Evolutionary conservation across 1,140 invertebrate genomes (phyloP).

Genomic region (Triops longicaudatus): DNA sequence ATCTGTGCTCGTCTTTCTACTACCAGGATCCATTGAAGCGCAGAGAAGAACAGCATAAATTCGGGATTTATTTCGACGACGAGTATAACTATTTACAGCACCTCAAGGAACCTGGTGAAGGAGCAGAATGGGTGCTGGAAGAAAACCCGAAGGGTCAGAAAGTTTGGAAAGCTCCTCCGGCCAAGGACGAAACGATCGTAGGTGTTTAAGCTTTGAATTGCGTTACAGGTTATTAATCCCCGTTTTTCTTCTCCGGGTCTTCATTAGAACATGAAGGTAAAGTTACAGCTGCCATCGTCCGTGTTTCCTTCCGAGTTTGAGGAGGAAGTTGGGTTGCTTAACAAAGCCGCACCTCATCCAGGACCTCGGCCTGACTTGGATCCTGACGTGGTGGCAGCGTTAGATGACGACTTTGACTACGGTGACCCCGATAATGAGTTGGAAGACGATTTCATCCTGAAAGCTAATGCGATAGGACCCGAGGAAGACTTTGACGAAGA

Average conservation of each 20-base stretch:
- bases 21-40: conserved; percentile 43
- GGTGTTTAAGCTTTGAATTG: background rate
- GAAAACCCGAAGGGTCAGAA: conserved; percentile 25
- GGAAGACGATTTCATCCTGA: conserved; percentile 82
- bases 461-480: conserved; percentile 56
- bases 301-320: conserved; percentile 84
- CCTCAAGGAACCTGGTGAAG: conserved; percentile 56
- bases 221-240: background rate
- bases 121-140: conserved; percentile 39
- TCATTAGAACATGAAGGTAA: conserved; percentile 35
- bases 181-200: conserved; percentile 14
- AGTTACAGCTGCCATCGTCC: conserved; percentile 70
- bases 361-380: conserved; percentile 75
- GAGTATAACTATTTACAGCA: conserved; percentile 94
- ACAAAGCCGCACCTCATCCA: conserved; percentile 68
- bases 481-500: conserved; percentile 33
- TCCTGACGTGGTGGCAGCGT: conserved; percentile 82
- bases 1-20: background rate
- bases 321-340: conserved; percentile 78
- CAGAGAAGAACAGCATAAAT: conserved; percentile 73
- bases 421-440: conserved; percentile 71
- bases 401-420: conserved; percentile 87
- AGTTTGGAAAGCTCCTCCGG: conserved; percentile 27
- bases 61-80: conserved; percentile 92
- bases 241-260: background rate